These are phyloP conservation scores for Drosophila mauritiana DNA, from an alignment of 1,140 invertebrate genomes.

Conservation along the genomic window DNA sequence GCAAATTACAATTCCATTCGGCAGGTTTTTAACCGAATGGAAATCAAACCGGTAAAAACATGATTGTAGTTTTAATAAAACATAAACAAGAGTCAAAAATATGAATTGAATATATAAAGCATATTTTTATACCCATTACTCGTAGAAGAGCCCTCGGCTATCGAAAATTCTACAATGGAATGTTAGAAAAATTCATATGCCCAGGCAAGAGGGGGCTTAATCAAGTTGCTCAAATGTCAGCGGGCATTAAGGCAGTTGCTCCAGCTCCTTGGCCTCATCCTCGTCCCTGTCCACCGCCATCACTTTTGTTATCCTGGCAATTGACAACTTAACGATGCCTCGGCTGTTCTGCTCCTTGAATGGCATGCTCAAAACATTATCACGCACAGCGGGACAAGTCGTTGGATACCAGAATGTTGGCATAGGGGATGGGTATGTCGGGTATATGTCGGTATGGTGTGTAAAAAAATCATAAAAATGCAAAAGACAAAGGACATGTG, in stretches of 20 bases:
- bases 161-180: not conserved
- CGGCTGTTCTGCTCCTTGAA: slow-evolving; percentile 26
- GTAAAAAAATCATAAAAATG: slow-evolving; percentile 46
- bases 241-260: not conserved
- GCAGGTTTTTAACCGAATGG: not conserved
- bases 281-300: not conserved
- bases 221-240: slow-evolving; percentile 19
- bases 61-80: not conserved
- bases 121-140: too few relatives aligned
- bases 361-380: slow-evolving; percentile 58
- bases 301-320: slow-evolving; percentile 41
- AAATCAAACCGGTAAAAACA: not conserved
- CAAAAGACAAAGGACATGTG: slow-evolving; percentile 53
- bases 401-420: not conserved
- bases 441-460: too few relatives aligned
- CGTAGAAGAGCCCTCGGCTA: too few relatives aligned
- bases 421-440: too few relatives aligned
- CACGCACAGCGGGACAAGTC: slow-evolving; percentile 45
- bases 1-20: not conserved
- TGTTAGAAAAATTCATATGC: not conserved
- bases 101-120: too few relatives aligned
- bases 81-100: too few relatives aligned
- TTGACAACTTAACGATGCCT: slow-evolving; percentile 58
- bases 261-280: too few relatives aligned
- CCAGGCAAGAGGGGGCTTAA: slow-evolving; percentile 2